A percentile compares a stretch with the other conserved stretches of the same genome.
Conservation (phyloP, 2,113 vertebrate species). For the Azemiops feae region DNA sequence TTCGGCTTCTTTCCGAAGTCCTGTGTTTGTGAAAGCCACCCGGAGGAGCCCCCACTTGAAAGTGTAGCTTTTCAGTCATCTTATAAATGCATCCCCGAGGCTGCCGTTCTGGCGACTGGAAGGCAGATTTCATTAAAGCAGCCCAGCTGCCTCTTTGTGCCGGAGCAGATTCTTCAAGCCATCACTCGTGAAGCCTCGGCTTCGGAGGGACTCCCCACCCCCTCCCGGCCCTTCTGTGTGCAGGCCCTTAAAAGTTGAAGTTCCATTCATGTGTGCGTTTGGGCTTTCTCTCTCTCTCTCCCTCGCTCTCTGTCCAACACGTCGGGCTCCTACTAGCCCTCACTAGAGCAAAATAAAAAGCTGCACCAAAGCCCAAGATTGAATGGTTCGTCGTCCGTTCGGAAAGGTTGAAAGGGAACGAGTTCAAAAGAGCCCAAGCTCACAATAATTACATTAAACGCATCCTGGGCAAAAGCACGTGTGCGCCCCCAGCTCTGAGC, state of each 20-base stretch:
- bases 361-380: conserved; percentile 55
- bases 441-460: conserved; percentile 67
- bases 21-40: conserved; percentile 66
- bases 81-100: conserved; percentile 71
- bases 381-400: conserved; percentile 54
- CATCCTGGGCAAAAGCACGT: conserved; percentile 52
- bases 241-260: conserved; percentile 73
- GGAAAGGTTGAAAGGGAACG: conserved; percentile 66
- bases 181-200: conserved; percentile 68
- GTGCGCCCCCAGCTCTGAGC: conserved; percentile 29
- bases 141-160: conserved; percentile 77
- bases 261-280: conserved; percentile 66
- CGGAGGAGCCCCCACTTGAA: conserved; percentile 69
- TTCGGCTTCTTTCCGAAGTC: conserved; percentile 66
- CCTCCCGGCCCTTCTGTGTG: conserved; percentile 55
- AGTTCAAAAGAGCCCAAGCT: conserved; percentile 63
- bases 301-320: conserved; percentile 47
- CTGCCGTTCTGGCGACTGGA: conserved; percentile 70
- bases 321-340: conserved; percentile 58
- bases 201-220: conserved; percentile 53
- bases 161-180: conserved; percentile 69
- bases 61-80: conserved; percentile 71
- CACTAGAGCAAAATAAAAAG: conserved; percentile 33
- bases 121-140: conserved; percentile 76
- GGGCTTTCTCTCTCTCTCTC: conserved; percentile 12